Conservation (phyloP, 2,888 invertebrate species). For the Philaethria dido region DNA sequence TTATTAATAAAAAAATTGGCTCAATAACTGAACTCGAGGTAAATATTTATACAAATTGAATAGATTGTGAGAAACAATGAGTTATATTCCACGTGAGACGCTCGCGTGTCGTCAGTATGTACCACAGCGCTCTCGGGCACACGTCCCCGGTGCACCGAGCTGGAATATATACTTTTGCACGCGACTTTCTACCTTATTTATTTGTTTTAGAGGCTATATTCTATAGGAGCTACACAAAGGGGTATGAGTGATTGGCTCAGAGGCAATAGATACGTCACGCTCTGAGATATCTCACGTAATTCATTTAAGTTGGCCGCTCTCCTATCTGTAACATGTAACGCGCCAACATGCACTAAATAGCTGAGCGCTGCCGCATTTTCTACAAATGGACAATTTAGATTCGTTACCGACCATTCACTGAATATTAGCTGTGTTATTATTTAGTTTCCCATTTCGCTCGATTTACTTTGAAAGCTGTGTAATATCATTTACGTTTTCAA, state of each 20-base stretch:
- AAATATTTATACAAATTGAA: not conserved
- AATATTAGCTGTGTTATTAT: constrained; percentile 3
- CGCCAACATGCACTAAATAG: constrained; percentile 13
- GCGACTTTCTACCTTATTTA: constrained; percentile 1
- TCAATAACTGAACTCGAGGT: not conserved
- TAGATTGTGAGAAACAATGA: not conserved
- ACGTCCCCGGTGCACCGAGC: constrained; percentile 18
- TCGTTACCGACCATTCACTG: constrained; percentile 21
- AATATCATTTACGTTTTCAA: constrained; percentile 1
- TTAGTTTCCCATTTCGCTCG: constrained; percentile 11
- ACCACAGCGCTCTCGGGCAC: constrained; percentile 14
- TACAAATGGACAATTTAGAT: constrained; percentile 22
- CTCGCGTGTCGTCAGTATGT: constrained; percentile 2
- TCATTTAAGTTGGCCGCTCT: constrained; percentile 30
- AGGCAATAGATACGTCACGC: constrained; percentile 33
- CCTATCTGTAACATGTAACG: constrained; percentile 12
- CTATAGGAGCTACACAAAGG: not conserved
- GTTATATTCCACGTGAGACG: not conserved
- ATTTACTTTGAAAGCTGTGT: constrained; percentile 9
- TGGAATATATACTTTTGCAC: not conserved
- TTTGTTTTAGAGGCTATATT: constrained; percentile 6
- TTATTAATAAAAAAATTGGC: not conserved
- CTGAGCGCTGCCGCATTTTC: constrained; percentile 9
- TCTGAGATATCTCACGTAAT: constrained; percentile 35
- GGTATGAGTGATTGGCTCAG: constrained; percentile 29